Evolutionary conservation across 2,888 invertebrate genomes (phyloP).

Genomic region (Cephus nigrinus): DNA sequence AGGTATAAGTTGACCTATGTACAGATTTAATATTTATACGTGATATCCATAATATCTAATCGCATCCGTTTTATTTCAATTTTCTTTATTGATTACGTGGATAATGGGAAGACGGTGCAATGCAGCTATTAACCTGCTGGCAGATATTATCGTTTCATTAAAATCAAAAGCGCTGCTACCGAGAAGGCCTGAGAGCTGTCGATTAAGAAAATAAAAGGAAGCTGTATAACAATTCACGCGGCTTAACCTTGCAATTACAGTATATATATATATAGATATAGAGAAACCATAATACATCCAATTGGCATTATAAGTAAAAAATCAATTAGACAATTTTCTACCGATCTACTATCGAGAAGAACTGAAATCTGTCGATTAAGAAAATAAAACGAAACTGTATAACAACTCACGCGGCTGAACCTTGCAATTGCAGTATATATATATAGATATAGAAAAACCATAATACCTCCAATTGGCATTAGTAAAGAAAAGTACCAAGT

Average conservation of each 20-base stretch:
- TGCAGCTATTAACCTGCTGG: background rate
- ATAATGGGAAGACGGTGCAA: background rate
- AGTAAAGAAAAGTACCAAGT: too few species aligned
- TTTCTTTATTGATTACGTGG: background rate
- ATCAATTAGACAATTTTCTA: background rate
- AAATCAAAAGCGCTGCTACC: background rate
- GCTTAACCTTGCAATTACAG: background rate
- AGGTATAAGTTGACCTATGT: background rate
- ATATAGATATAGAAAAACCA: too few species aligned
- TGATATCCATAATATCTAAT: background rate
- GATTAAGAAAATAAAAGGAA: background rate
- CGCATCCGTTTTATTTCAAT: background rate
- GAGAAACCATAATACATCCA: too few species aligned
- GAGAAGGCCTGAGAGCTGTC: background rate
- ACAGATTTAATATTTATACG: background rate
- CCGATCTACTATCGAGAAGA: too few species aligned
- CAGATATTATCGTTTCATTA: background rate
- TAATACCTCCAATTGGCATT: too few species aligned
- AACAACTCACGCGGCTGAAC: background rate
- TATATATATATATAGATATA: background rate
- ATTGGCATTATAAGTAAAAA: background rate
- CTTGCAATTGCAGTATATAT: background rate
- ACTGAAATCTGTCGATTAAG: background rate
- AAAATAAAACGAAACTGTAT: background rate
- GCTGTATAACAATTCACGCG: background rate